A percentile compares a stretch with the other conserved stretches of the same genome.
These are phyloP conservation scores for Hymenochirus boettgeri DNA, from an alignment of 2,113 vertebrate genomes.

Conservation along the genomic window DNA sequence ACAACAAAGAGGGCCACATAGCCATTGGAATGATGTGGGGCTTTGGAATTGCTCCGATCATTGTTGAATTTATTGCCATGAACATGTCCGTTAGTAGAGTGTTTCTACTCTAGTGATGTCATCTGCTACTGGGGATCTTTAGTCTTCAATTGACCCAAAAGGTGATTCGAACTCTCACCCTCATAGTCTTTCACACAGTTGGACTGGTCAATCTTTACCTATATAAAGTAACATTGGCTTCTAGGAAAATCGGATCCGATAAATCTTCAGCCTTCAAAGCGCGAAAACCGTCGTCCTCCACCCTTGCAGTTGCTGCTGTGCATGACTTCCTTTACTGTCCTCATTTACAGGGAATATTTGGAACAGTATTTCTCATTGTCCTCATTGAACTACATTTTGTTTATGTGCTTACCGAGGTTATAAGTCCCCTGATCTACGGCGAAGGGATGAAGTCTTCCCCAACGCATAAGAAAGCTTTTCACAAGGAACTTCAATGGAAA, in stretches of 20 bases:
- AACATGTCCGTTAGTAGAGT: too few relatives aligned
- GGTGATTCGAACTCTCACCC: too few relatives aligned
- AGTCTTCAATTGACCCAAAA: too few relatives aligned
- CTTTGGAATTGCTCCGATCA: not conserved
- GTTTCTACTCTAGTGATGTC: too few relatives aligned
- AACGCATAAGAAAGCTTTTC: not conserved
- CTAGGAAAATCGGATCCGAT: slow-evolving; percentile 34
- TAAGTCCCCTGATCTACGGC: slow-evolving; percentile 49
- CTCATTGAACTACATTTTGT: slow-evolving; percentile 44
- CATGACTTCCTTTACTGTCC: slow-evolving; percentile 37
- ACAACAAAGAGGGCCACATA: not conserved
- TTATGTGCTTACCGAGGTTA: slow-evolving; percentile 44
- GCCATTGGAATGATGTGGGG: not conserved
- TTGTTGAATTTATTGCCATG: not conserved
- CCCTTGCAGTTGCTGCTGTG: slow-evolving; percentile 46
- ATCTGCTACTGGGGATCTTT: too few relatives aligned
- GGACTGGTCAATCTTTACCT: slow-evolving; percentile 23
- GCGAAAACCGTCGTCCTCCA: slow-evolving; percentile 36
- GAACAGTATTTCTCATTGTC: slow-evolving; percentile 22
- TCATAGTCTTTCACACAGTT: not conserved
- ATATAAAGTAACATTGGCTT: slow-evolving; percentile 45
- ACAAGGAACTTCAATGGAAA: not conserved
- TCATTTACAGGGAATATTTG: slow-evolving; percentile 34
- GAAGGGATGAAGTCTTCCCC: slow-evolving; percentile 47
- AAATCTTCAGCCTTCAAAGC: slow-evolving; percentile 43